Base-by-base conservation (phyloP, 2,888 invertebrate species). In the Cinara cedri region DNA sequence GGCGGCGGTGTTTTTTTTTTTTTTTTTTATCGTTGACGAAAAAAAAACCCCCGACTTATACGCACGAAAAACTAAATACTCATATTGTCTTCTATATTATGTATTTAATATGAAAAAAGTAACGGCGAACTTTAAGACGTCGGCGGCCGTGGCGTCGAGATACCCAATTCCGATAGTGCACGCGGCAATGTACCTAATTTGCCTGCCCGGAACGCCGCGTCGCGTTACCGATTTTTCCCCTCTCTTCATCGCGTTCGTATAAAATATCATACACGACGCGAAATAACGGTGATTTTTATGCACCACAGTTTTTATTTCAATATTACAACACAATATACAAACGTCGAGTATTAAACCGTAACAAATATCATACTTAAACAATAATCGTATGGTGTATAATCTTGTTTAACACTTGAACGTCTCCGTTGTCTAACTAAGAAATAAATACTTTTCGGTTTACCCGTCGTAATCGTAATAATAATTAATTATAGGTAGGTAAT, bases 231-330 rank as follows among this genome's bases (percentile, higher is more conserved):
- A n/a, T n/a, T n/a, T n/a, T n/a, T n/a, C n/a, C n/a, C n/a, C n/a
- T n/a, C n/a, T n/a, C n/a, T n/a, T 74, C 14, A 16, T 26, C 44
- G 8, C 16, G 9, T 54, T 16, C 3, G 49, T 49, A 13, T n/a
- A n/a, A n/a, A n/a, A n/a, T 49, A 49, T 54, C 21, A 49, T 10
- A n/a, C 16, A 24, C 9, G 11, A 46, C 8, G 21, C 14, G 21
- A 65, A 49, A 66, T 11, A 66, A 46, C 16, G 16, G 14, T 3
- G 46, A 46, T 26, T 26, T 26, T 51, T 34, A 51, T 14, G 19
- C 14, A 68, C 34, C 68, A 34, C 26, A 19, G 26, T 19, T 74
- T n/a, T 62, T 63, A 74, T 63, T 34, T 63, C 51, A 51, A 74
- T 21, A 55, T 19, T 54, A 2, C n/a, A n/a, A n/a, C n/a, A n/a